Base-by-base conservation (phyloP, 2,113 vertebrate species). In the Glaucomys volans region DNA sequence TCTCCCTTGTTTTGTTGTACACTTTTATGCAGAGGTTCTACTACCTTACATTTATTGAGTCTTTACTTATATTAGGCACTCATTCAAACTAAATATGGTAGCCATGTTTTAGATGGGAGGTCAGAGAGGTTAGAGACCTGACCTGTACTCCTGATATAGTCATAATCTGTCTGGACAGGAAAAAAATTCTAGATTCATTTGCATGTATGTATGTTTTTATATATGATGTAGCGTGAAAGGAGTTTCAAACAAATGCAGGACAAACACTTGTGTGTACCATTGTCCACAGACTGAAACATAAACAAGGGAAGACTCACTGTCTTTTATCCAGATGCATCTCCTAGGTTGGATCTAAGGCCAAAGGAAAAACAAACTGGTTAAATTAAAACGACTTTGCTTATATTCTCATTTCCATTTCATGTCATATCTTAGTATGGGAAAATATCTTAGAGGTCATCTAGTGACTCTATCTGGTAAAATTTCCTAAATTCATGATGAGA, bases 31-130 rank as follows among this genome's bases (percentile, higher is more conserved):
- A 79, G 42, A 69, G 10, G 18, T 81, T 90, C 54, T 81, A 30
- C 92, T 85, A 82, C 66, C 47, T 90, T 92, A 67, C 30, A 85
- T 54, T 84, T 75, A 83, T 62, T 90, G 50, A 40, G n/a, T 52
- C 4, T 85, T 91, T 77, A 37, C 35, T 72, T 93, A 50, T 26
- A 47, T 37, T 62, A 47, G 57, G 30, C 40, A 44, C 6, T 42
- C 30, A 74, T 81, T 42, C 54, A 93, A 92, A 96, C 88, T 69
- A 67, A 96, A 86, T 62, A 47, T 18, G 47, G 30, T 76, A 5
- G 44, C 54, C 82, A 95, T 91, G 83, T 95, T 93, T 94, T 12
- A 96, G 88, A 85, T 47, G 64, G 59, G 77, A 94, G 30, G 62
- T 71, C 81, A 95, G 42, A 89, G 64, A 69, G 5, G 30, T 90